Evolutionary conservation across 2,113 vertebrate species (phyloP), one percentile per base, ranked within the genome.

Genomic region (Euleptes europaea): DNA sequence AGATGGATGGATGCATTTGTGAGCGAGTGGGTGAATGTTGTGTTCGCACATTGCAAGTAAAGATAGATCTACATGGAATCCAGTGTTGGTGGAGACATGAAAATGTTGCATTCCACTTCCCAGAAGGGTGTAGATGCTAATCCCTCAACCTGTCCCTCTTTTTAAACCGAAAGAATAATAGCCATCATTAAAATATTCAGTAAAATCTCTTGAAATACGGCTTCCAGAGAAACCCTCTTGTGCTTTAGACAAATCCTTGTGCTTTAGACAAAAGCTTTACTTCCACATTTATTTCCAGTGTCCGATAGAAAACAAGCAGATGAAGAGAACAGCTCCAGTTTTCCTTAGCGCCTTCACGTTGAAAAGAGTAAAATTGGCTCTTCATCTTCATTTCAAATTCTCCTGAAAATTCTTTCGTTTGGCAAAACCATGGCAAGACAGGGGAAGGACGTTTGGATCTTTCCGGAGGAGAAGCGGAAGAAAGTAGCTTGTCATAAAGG

Each of bases 401-500:
- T 31, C 89, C 88, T 38, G 31, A 40, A 19, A 69, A 71, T 33
- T 84, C 80, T 90, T 94, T 92, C 86, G 88, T 90, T 84, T 71
- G 73, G 47, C 51, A 70, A 23, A 82, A 80, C 80, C 2, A 85
- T 82, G 88, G 83, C 90, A 93, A 90, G 86, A 86, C 71, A 90
- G 86, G 81, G 78, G 80, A 84, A 83, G 82, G 88, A 91, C 71
- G 82, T 88, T 90, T 40, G 92, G 82, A 60, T 86, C 70, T 90
- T 67, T 26, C 57, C 69, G 88, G 83, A 54, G 79, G 84, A 85
- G 86, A 57, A 21, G 75, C 78, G 44, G 78, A 26, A 3, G 2
- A 72, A 40, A 83, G 82, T 51, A 83, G 87, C 83, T 90, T 84
- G 91, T 89, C 88, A 90, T 88, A 94, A 93, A 92, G 92, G 31